Evolutionary conservation across 2,113 vertebrate genomes (phyloP).

Genomic region (Turnix velox): DNA sequence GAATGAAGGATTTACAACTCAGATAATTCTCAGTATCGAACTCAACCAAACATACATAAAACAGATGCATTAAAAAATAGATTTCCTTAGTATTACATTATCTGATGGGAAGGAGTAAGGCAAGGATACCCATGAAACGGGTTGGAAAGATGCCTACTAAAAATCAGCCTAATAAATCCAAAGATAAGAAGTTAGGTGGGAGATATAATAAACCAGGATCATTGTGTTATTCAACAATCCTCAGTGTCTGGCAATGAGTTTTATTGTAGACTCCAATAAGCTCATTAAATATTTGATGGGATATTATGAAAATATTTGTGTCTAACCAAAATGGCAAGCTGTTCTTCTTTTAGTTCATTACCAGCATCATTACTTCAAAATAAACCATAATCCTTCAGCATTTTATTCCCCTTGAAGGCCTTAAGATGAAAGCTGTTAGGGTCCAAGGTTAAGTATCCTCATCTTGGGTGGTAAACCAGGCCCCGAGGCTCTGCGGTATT

Average conservation of each 20-base stretch:
- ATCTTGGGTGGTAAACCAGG: background rate
- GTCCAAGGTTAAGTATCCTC: background rate
- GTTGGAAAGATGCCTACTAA: background rate
- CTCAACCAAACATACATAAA: background rate
- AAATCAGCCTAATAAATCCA: background rate
- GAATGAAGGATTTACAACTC: background rate
- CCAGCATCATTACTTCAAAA: background rate
- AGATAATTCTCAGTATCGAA: background rate
- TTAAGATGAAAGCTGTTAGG: background rate
- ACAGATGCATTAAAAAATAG: background rate
- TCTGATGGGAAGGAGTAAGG: no score
- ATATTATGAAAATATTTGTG: background rate
- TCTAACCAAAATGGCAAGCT: background rate
- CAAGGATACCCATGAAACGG: fast-evolving
- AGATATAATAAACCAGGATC: background rate
- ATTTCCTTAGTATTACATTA: background rate
- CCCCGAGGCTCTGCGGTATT: background rate
- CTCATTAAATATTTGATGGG: background rate
- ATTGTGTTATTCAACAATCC: background rate
- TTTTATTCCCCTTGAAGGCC: background rate
- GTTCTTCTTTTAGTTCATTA: background rate
- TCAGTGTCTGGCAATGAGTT: background rate
- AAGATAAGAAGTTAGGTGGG: background rate
- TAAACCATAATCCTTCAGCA: background rate
- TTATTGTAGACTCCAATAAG: background rate